Evolutionary conservation across 1,140 invertebrate genomes (phyloP), one percentile per base, ranked within the genome.

Genomic region (Venturia canescens): DNA sequence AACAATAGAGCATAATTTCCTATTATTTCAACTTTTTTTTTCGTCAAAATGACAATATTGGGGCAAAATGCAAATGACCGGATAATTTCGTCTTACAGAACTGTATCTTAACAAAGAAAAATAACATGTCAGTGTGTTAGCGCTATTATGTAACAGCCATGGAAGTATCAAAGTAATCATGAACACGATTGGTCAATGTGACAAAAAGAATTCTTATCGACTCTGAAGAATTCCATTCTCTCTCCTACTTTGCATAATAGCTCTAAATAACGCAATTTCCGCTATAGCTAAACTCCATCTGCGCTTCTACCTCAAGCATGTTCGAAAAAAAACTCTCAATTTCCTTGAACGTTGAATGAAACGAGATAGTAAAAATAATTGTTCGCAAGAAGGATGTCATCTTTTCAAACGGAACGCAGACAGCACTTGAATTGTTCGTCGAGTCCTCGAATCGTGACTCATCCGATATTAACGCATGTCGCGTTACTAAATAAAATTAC

Each of bases 291-390:
- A 74, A 72, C 18, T 76, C 66, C 27, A 69, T 77, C 71, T 85
- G 81, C 82, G 83, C 70, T 84, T 83, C 79, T 81, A 80, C 48
- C 48, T 86, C 80, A 80, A 85, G 85, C 84, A 88, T 84, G 74
- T 23, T 53, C 74, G n/a, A 18, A 18, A 76, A 18, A 76, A 53
- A 44, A 27, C 71, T 74, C 53, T 53, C 6, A 3, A 53, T 69
- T 69, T 29, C 71, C 53, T 6, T 21, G 69, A 71, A 44, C 13
- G 18, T n/a, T 48, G 13, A 27, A 48, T 26, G 27, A 44, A 75
- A 21, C 15, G 23, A 23, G 15, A 31, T 53, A 53, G 15, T 50
- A 27, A 26, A 74, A 53, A 34, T 67, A 27, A 48, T 72, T 50
- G 9, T 21, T 9, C 18, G 60, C 3, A 44, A 29, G 2, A 79